Evolutionary conservation across 2,888 invertebrate species (phyloP).

Genomic region (Oligia strigilis): DNA sequence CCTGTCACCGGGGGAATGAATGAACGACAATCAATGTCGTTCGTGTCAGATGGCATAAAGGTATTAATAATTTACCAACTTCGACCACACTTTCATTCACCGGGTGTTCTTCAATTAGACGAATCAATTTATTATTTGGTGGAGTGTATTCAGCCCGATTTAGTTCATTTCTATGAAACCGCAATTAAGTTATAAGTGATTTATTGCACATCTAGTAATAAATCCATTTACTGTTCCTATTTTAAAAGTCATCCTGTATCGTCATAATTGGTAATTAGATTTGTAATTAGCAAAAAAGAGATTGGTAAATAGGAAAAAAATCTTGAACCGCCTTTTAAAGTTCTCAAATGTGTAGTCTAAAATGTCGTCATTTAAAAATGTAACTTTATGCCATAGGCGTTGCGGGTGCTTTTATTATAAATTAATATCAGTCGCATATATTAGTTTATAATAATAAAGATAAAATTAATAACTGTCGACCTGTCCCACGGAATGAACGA

Average conservation of each 20-base stretch:
- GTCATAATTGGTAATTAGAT: not conserved
- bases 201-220: not conserved
- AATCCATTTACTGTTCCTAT: not conserved
- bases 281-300: not conserved
- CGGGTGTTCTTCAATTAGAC: constrained; percentile 5
- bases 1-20: constrained; percentile 50
- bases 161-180: constrained; percentile 8
- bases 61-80: constrained; percentile 40
- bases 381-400: not conserved
- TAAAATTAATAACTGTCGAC: constrained; percentile 4
- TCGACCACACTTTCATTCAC: constrained; percentile 34
- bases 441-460: constrained; percentile 16
- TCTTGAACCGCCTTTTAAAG: not conserved
- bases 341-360: not conserved
- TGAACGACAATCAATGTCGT: constrained; percentile 48
- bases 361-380: constrained; percentile 1
- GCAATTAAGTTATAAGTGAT: constrained; percentile 8
- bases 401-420: not conserved
- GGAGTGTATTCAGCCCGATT: not conserved
- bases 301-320: not conserved
- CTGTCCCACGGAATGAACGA: constrained; percentile 4
- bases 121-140: too few species aligned
- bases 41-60: constrained; percentile 41
- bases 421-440: too few species aligned
- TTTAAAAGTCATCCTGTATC: not conserved